Base-by-base conservation (phyloP, 2,797 vertebrate species). In the Nyctibius grandis region DNA sequence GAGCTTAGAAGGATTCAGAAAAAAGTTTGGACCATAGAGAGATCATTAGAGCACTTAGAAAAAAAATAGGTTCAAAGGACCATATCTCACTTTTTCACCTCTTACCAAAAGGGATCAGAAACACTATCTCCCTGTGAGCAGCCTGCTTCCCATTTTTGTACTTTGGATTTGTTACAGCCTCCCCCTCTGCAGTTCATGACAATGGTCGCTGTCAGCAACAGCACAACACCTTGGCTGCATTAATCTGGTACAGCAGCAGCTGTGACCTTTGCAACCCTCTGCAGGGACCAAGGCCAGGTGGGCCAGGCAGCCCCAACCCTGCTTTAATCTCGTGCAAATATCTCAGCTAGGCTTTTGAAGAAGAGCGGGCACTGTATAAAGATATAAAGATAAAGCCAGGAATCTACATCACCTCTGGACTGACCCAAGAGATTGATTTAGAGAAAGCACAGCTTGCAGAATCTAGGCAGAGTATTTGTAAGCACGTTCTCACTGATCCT, bases 281-380 rank as follows among this genome's bases (percentile, higher is more conserved):
- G 29, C 10, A 42, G 45, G 3, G n/a, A 50, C 34, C 5, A n/a
- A 70, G 33, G 13, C 17, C 29, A 42, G 29, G 13, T 26, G 28
- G 33, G 26, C 34, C 29, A 63, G 34, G 23, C 12, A 70, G 18
- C 2, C 7, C 11, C 29, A 73, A 38, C 15, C 12, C 36, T 51
- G 13, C 9, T 54, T 12, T 80, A 19, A 59, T 44, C 47, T 64
- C 0, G 0, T 38, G 9, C 42, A 36, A 26, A 5, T 54, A 21
- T 69, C 48, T 63, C 64, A 68, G 21, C 12, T 63, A 50, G 23
- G 20, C 5, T 61, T 87, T 45, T 38, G 33, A 68, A 65, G 67
- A 60, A 59, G 26, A 83, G 10, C 6, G 4, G 7, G 12, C 14
- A 14, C 15, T 34, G 2, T 28, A 31, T 23, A 85, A 76, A 75